phyloP scores from a whole-genome alignment of 2,888 invertebrate genomes.

The Poecilus cupreus region DNA sequence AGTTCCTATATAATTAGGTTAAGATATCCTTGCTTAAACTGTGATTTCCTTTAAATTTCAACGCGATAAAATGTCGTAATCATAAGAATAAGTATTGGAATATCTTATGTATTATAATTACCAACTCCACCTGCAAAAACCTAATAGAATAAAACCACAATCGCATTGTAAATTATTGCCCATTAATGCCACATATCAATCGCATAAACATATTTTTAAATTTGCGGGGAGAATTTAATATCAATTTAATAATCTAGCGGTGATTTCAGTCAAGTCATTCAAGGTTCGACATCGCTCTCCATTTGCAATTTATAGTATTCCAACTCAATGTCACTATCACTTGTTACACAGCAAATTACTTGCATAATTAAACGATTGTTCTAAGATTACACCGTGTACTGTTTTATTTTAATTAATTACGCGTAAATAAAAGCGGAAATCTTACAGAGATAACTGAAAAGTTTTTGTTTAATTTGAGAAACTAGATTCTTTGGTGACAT shows the following conservation, averaged over 20 bases:
- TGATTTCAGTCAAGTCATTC: constrained; percentile 37
- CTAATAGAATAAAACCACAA: not conserved
- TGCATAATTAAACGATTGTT: constrained; percentile 30
- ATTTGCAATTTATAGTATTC: not conserved
- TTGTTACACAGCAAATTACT: constrained; percentile 39
- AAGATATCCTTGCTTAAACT: too few relatives aligned
- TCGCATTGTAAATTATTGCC: not conserved
- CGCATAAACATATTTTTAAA: not conserved
- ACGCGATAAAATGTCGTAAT: too few relatives aligned
- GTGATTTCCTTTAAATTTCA: too few relatives aligned
- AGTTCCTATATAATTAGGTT: too few relatives aligned
- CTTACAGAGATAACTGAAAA: not conserved
- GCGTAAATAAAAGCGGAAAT: not conserved
- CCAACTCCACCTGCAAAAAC: not conserved
- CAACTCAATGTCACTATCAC: constrained; percentile 44
- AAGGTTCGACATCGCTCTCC: constrained; percentile 4
- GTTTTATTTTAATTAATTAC: not conserved
- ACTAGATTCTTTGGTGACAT: not conserved
- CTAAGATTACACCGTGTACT: not conserved
- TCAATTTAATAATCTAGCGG: constrained; percentile 15
- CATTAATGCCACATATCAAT: not conserved
- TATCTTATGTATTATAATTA: too few relatives aligned
- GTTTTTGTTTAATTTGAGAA: not conserved
- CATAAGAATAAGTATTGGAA: too few relatives aligned
- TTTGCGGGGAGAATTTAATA: constrained; percentile 11